These are phyloP conservation scores for Parnassius smintheus DNA, from an alignment of 2,888 invertebrate species.

Conservation along the genomic window DNA sequence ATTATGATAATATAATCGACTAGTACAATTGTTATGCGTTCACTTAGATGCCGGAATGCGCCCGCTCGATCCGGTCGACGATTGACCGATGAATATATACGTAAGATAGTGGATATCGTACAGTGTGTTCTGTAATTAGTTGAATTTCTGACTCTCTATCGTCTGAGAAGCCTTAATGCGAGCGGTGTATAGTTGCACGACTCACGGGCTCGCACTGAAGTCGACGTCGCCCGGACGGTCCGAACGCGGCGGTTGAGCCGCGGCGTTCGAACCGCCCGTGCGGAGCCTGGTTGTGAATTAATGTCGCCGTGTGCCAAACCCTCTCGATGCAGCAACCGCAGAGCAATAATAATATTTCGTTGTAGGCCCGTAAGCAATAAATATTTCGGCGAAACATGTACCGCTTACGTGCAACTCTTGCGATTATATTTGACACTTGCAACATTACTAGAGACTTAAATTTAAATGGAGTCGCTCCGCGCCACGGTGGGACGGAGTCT, in stretches of 20 bases:
- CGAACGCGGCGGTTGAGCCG: constrained; percentile 5
- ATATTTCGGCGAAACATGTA: constrained; percentile 9
- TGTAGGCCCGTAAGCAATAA: constrained; percentile 55
- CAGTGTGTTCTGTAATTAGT: neutral
- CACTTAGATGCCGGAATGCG: constrained; percentile 36
- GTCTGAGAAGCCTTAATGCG: neutral
- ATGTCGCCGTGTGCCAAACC: constrained; percentile 28
- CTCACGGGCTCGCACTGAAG: constrained; percentile 49
- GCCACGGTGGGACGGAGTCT: constrained; percentile 45
- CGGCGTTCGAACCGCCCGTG: constrained; percentile 23
- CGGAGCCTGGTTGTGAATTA: constrained; percentile 71
- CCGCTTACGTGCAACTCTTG: constrained; percentile 7
- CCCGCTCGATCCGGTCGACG: constrained; percentile 18
- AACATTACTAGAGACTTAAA: constrained; percentile 15
- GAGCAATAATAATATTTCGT: constrained; percentile 64
- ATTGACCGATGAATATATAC: constrained; percentile 6
- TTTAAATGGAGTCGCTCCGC: constrained; percentile 9
- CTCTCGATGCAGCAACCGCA: constrained; percentile 40
- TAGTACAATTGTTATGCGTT: constrained; percentile 71
- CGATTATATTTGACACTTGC: neutral
- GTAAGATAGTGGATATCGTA: neutral
- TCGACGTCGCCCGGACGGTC: constrained; percentile 23
- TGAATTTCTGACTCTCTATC: no score
- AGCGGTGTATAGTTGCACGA: constrained; percentile 44
- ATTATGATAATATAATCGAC: constrained; percentile 36